These are phyloP conservation scores for Zoroaster sp. DNA, from an alignment of 53 echinoderm and acorn worm genomes.

Conservation along the genomic window DNA sequence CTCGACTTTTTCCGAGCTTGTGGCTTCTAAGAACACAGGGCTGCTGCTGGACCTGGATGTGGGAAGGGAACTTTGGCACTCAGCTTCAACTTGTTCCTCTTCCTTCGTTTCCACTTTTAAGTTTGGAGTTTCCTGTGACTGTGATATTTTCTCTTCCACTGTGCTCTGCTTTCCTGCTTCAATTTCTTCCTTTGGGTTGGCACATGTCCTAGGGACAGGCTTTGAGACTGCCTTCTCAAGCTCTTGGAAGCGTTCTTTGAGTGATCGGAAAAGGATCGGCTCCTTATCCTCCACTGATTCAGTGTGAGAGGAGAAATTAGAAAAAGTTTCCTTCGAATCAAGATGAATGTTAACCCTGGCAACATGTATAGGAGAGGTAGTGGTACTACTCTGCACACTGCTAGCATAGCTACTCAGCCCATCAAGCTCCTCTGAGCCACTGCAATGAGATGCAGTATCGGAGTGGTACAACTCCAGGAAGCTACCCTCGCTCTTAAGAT, in stretches of 20 bases:
- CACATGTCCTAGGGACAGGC: conserved; percentile 74
- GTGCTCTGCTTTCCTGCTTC: conserved; percentile 18
- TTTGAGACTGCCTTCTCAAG: conserved; percentile 83
- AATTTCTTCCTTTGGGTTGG: conserved; percentile 72
- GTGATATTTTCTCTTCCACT: neutral
- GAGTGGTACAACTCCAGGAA: conserved; percentile 32
- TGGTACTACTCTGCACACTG: conserved; percentile 76
- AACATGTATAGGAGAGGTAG: conserved; percentile 64
- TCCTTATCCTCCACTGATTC: conserved; percentile 45
- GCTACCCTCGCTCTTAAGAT: conserved; percentile 32
- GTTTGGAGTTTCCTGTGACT: neutral
- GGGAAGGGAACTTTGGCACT: neutral
- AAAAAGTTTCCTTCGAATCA: conserved; percentile 4
- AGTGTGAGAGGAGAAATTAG: conserved; percentile 5
- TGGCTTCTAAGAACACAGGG: no score
- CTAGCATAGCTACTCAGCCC: conserved; percentile 64
- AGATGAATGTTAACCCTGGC: conserved; percentile 7
- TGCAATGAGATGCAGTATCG: conserved; percentile 32
- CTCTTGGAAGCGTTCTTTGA: conserved; percentile 80
- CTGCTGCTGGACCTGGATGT: no score
- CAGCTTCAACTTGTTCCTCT: neutral
- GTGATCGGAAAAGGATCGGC: conserved; percentile 72
- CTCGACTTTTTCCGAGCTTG: neutral
- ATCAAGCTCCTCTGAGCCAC: conserved; percentile 31
- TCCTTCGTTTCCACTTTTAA: neutral